Conservation (phyloP, 2,888 invertebrate genomes). For the Archips xylosteana region DNA sequence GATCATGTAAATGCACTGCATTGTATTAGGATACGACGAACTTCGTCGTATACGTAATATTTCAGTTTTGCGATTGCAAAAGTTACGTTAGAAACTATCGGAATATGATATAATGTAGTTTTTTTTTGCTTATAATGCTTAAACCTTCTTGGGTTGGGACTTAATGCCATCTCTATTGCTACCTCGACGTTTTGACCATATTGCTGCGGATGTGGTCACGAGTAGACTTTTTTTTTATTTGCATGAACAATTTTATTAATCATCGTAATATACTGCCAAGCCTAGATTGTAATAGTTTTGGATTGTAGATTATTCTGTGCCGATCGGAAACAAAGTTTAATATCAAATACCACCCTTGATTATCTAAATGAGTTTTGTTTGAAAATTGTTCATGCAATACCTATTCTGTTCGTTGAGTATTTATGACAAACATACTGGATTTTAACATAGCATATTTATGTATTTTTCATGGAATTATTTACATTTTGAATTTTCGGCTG, state of each 20-base stretch:
- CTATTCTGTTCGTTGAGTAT: background rate
- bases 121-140: too few species aligned
- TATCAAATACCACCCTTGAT: background rate
- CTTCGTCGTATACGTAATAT: background rate
- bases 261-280: background rate
- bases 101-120: background rate
- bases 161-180: too few species aligned
- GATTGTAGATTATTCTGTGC: background rate
- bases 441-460: too few species aligned
- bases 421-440: background rate
- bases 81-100: background rate
- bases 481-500: too few species aligned
- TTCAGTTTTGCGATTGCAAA: conserved; percentile 10
- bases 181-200: too few species aligned
- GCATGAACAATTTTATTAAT: background rate
- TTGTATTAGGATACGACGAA: conserved; percentile 18
- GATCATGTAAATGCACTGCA: conserved; percentile 28
- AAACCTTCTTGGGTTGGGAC: too few species aligned
- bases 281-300: background rate
- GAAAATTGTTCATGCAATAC: conserved; percentile 1
- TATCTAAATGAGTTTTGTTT: conserved; percentile 11
- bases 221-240: background rate
- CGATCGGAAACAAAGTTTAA: background rate
- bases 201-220: too few species aligned
- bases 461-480: too few species aligned